Conservation (phyloP, 2,888 invertebrate genomes). For the Dicyrtomina minuta region DNA sequence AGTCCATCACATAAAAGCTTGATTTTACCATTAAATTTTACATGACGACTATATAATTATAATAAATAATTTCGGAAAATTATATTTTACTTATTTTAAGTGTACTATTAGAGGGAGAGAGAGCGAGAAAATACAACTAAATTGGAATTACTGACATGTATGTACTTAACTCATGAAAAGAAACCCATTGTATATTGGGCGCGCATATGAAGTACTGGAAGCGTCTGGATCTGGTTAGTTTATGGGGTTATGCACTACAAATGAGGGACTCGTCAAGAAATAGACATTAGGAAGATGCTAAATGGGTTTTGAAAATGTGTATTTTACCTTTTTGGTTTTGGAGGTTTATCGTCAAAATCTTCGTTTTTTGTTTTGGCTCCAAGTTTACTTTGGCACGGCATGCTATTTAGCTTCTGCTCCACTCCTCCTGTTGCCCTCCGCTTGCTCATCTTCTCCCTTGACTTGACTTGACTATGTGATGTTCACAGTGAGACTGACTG, state of each 20-base stretch:
- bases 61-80: no score
- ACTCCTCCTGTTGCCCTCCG: neutral
- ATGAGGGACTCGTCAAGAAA: no score
- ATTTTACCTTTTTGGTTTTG: slow-evolving; percentile 6
- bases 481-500: neutral
- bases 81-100: no score
- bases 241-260: neutral
- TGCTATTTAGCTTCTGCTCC: neutral
- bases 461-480: neutral
- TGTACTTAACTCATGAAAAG: no score
- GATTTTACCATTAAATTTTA: no score
- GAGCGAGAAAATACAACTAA: no score
- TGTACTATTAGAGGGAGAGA: no score
- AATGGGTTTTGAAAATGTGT: no score
- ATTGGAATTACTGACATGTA: no score
- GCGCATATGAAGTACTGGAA: neutral
- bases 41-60: no score
- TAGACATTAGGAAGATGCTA: neutral
- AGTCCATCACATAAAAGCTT: no score
- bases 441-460: slow-evolving; percentile 4
- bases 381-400: slow-evolving; percentile 15
- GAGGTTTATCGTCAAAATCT: neutral
- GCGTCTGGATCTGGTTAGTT: neutral
- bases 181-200: no score
- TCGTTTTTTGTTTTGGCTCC: neutral